Percentiles rank a stretch among this genome's conserved stretches.
These are phyloP conservation scores for Delphinapterus leucas DNA, from an alignment of 2,113 vertebrate species.

Conservation along the genomic window DNA sequence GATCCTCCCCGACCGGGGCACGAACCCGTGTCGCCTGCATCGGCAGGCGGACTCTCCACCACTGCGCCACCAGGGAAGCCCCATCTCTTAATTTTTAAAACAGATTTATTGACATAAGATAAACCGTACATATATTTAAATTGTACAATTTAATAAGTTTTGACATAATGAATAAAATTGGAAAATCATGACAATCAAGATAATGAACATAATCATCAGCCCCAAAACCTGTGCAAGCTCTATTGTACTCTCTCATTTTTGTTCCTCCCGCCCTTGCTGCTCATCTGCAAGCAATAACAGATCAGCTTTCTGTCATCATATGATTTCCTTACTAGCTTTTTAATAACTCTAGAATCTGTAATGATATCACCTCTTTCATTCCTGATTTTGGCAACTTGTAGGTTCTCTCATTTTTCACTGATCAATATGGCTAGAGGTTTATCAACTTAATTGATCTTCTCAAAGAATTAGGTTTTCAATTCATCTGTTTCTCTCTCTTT, in stretches of 20 bases:
- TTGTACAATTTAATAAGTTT: background rate
- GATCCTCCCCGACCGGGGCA: too few relatives aligned
- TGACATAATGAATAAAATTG: background rate
- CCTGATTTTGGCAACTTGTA: background rate
- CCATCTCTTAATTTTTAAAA: background rate
- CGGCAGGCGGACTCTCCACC: too few relatives aligned
- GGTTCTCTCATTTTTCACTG: background rate
- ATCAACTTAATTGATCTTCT: background rate
- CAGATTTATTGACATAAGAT: background rate
- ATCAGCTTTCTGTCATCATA: background rate
- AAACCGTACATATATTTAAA: background rate
- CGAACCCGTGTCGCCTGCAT: too few relatives aligned
- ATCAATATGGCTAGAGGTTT: background rate
- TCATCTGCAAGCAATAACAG: background rate
- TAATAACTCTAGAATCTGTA: background rate
- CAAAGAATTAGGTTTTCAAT: background rate
- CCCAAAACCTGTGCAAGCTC: background rate
- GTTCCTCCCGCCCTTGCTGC: rapidly evolving
- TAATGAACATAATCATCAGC: background rate
- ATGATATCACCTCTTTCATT: background rate
- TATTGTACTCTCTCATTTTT: background rate
- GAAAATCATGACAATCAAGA: background rate
- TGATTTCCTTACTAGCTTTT: background rate
- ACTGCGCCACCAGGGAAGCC: too few relatives aligned
- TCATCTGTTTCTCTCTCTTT: background rate